Conservation (phyloP, 2,888 invertebrate species). For the Eristalinus aeneus region DNA sequence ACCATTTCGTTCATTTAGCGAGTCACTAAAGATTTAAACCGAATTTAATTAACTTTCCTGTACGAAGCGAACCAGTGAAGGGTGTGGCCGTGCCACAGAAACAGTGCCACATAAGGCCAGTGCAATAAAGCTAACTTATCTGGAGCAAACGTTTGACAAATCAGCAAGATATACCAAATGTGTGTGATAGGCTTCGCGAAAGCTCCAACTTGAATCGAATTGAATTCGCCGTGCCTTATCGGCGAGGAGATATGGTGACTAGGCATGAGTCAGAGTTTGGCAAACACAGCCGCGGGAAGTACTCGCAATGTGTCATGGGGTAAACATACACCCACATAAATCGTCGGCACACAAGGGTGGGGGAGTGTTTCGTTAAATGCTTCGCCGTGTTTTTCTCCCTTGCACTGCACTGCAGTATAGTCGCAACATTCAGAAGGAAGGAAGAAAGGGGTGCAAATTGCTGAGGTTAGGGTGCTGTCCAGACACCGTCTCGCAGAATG, state of each 20-base stretch:
- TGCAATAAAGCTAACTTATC: slow-evolving; percentile 26
- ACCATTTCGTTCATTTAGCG: not conserved
- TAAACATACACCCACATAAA: not conserved
- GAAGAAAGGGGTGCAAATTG: slow-evolving; percentile 50
- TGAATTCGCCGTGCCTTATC: slow-evolving; percentile 19
- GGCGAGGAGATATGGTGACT: slow-evolving; percentile 25
- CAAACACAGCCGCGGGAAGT: not conserved
- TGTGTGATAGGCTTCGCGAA: slow-evolving; percentile 6
- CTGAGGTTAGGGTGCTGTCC: not conserved
- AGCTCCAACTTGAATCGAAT: slow-evolving; percentile 11
- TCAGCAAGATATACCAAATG: slow-evolving; percentile 4
- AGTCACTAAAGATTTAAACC: slow-evolving; percentile 1
- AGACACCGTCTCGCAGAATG: not conserved
- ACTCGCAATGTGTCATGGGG: slow-evolving; percentile 55
- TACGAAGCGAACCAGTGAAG: slow-evolving; percentile 5
- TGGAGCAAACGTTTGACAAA: slow-evolving; percentile 8
- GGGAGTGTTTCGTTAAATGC: slow-evolving; percentile 47
- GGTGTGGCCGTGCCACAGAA: slow-evolving; percentile 16
- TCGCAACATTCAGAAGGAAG: slow-evolving; percentile 22
- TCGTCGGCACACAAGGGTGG: not conserved
- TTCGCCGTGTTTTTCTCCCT: slow-evolving; percentile 15
- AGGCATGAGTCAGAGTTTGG: slow-evolving; percentile 34
- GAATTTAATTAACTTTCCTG: slow-evolving; percentile 36
- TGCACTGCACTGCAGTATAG: not conserved
- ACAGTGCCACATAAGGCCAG: not conserved